Evolutionary conservation across 2,888 invertebrate genomes (phyloP).

Genomic region (Vanessa cardui): DNA sequence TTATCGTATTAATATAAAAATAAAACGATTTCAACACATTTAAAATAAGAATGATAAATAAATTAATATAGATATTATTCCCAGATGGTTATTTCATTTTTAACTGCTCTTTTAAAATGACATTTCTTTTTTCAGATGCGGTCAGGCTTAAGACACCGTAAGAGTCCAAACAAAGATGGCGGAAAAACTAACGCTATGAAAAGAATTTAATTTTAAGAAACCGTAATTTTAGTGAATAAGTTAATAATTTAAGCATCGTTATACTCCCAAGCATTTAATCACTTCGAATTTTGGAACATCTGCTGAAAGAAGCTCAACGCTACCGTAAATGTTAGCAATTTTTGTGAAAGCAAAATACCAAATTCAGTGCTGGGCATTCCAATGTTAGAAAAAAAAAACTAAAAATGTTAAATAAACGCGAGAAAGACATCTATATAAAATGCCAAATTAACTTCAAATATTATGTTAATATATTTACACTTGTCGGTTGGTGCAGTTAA

Average conservation of each 20-base stretch:
- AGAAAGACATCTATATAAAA: constrained; percentile 64
- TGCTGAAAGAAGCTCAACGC: constrained; percentile 33
- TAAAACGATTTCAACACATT: no score
- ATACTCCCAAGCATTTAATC: constrained; percentile 73
- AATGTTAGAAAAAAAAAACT: constrained; percentile 50
- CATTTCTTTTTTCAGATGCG: constrained; percentile 65
- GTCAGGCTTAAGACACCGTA: constrained; percentile 54
- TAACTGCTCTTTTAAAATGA: background rate
- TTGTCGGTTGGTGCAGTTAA: constrained; percentile 56
- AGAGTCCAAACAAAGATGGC: constrained; percentile 68
- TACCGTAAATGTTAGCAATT: constrained; percentile 13
- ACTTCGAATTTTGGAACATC: constrained; percentile 40
- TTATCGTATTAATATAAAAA: no score
- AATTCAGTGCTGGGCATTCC: constrained; percentile 74
- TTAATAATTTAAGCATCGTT: constrained; percentile 62
- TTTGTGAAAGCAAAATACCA: constrained; percentile 19
- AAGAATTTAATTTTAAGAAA: constrained; percentile 67
- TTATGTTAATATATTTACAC: constrained; percentile 47
- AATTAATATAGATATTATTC: no score
- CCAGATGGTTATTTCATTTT: no score
- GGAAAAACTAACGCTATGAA: constrained; percentile 58
- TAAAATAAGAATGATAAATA: no score
- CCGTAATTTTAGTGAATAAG: constrained; percentile 77
- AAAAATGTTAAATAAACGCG: constrained; percentile 50
- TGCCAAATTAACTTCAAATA: constrained; percentile 47